Conservation (phyloP, 2,797 vertebrate genomes). For the Vultur gryphus region DNA sequence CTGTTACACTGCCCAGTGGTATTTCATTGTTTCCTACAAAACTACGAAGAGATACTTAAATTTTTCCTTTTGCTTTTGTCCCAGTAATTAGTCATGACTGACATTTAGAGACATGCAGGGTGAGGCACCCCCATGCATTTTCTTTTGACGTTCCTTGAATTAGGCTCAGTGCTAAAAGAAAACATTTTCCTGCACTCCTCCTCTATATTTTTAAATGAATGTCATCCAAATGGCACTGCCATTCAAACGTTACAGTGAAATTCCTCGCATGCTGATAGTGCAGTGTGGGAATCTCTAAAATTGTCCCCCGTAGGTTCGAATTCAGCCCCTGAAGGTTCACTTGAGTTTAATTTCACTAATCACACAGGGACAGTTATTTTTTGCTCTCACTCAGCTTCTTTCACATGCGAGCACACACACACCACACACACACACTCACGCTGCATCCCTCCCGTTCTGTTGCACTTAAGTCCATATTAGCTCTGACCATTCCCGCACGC, state of each 20-base stretch:
- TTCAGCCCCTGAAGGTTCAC: slow-evolving; percentile 16
- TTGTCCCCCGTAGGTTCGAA: not conserved
- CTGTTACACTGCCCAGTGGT: not conserved
- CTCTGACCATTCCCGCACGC: not conserved
- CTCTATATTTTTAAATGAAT: slow-evolving; percentile 1
- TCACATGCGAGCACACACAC: not conserved
- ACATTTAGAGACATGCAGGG: not conserved
- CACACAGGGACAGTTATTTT: slow-evolving; percentile 40
- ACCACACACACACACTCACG: not conserved
- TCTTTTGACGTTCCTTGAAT: not conserved
- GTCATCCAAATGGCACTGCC: not conserved
- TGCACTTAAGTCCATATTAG: slow-evolving; percentile 17
- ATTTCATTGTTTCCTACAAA: not conserved
- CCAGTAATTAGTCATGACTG: not conserved
- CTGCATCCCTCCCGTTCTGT: slow-evolving; percentile 10
- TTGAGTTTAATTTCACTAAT: slow-evolving; percentile 52
- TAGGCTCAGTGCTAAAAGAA: not conserved
- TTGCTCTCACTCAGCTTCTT: slow-evolving; percentile 8
- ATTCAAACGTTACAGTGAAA: not conserved
- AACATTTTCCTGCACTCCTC: not conserved
- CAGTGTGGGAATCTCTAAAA: not conserved
- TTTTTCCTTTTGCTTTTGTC: not conserved
- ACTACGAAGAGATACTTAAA: not conserved
- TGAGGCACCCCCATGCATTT: not conserved
- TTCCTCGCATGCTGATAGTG: not conserved